phyloP scores from a whole-genome alignment of 2,113 vertebrate genomes.

The Mirza zaza region DNA sequence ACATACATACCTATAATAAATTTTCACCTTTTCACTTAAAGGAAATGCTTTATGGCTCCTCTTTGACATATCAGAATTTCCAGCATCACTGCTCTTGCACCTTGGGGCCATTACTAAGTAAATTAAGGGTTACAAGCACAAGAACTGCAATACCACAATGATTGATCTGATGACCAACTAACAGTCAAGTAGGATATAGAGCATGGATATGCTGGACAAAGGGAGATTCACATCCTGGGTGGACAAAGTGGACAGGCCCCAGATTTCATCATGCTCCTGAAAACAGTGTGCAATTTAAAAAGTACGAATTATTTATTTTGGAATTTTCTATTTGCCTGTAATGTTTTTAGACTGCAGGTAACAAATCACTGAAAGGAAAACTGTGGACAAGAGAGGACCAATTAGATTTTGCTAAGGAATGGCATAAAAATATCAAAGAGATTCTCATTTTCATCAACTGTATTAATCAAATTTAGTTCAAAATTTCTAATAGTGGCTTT shows the following conservation, averaged over 20 bases:
- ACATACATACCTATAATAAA: background rate
- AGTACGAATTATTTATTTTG: background rate
- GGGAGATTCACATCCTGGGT: background rate
- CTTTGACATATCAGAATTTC: background rate
- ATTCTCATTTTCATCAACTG: background rate
- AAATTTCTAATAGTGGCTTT: background rate
- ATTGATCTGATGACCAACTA: background rate
- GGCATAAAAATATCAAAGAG: background rate
- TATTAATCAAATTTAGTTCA: background rate
- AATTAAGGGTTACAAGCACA: background rate
- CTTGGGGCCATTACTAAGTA: background rate
- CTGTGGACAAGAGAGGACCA: background rate
- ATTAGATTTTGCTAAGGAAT: background rate
- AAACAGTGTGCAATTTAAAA: background rate
- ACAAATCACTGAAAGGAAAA: background rate
- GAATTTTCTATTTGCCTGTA: background rate
- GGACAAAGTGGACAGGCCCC: background rate
- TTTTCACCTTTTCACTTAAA: background rate
- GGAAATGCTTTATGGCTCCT: background rate
- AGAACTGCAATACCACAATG: background rate
- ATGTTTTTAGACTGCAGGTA: background rate
- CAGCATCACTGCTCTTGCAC: background rate
- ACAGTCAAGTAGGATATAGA: background rate
- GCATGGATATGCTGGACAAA: background rate
- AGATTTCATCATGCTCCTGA: background rate